phyloP scores from a whole-genome alignment of 2,888 invertebrate species.

The Pristionchus maxplancki region DNA sequence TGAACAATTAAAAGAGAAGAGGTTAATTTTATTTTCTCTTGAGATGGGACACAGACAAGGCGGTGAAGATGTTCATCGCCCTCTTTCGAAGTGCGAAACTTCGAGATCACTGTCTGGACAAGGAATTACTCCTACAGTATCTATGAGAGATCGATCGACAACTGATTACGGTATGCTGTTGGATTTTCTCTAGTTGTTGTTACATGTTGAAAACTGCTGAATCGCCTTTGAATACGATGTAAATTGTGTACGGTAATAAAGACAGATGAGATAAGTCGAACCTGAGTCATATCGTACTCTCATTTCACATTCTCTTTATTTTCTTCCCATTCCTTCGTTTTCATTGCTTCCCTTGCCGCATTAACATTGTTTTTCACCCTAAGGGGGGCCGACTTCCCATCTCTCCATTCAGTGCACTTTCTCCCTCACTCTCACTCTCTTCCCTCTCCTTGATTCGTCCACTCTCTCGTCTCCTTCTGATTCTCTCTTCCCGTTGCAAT shows the following conservation, averaged over 20 bases:
- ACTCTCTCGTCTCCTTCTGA: constrained; percentile 4
- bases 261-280: background rate
- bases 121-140: constrained; percentile 57
- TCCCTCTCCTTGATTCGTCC: background rate
- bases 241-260: constrained; percentile 20
- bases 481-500: constrained; percentile 29
- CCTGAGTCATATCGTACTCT: constrained; percentile 1
- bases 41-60: constrained; percentile 73
- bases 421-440: constrained; percentile 8
- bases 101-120: constrained; percentile 70
- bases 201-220: background rate
- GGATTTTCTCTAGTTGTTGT: background rate
- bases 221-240: background rate
- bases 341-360: constrained; percentile 30
- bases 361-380: constrained; percentile 29
- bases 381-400: background rate
- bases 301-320: background rate
- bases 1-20: no score
- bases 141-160: constrained; percentile 19
- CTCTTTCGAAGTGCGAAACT: constrained; percentile 66
- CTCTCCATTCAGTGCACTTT: background rate
- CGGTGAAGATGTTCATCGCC: constrained; percentile 65
- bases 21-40: no score
- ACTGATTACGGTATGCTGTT: background rate
- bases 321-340: constrained; percentile 24